These are phyloP conservation scores for Deroplatys truncata DNA, from an alignment of 2,888 invertebrate species.

Conservation along the genomic window DNA sequence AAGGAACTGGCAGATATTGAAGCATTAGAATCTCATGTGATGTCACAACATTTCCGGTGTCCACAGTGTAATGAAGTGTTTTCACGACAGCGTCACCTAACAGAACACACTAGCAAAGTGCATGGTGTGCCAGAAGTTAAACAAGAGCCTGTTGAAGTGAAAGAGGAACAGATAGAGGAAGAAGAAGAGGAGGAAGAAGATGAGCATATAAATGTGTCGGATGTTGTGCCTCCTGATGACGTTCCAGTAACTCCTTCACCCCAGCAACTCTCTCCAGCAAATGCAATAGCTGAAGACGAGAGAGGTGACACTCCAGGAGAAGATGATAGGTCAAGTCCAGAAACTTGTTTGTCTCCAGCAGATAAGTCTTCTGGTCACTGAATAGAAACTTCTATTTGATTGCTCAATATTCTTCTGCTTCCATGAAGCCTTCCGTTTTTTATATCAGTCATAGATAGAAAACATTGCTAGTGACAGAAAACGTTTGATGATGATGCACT, in stretches of 20 bases:
- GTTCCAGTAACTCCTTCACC: background rate
- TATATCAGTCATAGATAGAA: background rate
- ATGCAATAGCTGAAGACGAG: background rate
- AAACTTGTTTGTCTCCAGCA: background rate
- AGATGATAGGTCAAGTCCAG: background rate
- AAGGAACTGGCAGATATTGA: conserved; percentile 40
- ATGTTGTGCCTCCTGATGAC: conserved; percentile 1
- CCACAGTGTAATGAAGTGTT: conserved; percentile 29
- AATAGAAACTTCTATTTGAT: background rate
- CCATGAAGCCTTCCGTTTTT: background rate
- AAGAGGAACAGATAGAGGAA: background rate
- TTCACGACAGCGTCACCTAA: conserved; percentile 34
- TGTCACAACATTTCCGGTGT: conserved; percentile 35
- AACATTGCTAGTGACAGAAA: background rate
- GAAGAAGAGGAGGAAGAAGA: conserved; percentile 9
- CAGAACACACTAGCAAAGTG: conserved; percentile 33
- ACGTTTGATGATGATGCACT: background rate
- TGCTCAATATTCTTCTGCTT: background rate
- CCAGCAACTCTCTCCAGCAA: background rate
- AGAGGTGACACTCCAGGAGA: background rate
- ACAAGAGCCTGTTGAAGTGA: conserved; percentile 15
- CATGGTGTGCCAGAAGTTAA: conserved; percentile 9
- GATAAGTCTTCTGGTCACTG: background rate
- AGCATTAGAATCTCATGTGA: conserved; percentile 39
- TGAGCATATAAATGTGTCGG: conserved; percentile 14